Conservation (phyloP, 2,797 vertebrate species). For the Smutsia gigantea region DNA sequence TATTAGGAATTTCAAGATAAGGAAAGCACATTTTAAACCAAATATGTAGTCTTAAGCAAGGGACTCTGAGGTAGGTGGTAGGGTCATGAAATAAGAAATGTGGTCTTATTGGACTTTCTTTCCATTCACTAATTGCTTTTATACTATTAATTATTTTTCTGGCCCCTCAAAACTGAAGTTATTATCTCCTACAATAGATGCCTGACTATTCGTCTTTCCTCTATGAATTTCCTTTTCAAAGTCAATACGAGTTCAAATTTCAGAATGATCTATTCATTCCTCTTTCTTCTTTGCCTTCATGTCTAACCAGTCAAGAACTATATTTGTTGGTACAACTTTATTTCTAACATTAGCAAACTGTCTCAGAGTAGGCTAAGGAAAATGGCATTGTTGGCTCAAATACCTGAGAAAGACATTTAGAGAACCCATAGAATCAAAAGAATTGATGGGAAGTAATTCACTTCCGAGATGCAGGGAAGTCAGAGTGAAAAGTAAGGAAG, state of each 20-base stretch:
- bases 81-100: not conserved
- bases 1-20: not conserved
- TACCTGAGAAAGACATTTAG: not conserved
- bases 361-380: not conserved
- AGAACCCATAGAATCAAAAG: not conserved
- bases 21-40: not conserved
- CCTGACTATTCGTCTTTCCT: not conserved
- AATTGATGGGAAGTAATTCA: not conserved
- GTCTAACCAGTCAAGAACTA: not conserved
- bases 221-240: not conserved
- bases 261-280: not conserved
- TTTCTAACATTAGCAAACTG: not conserved
- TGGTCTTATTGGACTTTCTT: not conserved
- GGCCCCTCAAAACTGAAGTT: not conserved
- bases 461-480: too few relatives aligned
- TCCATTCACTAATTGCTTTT: not conserved
- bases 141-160: not conserved
- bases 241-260: not conserved
- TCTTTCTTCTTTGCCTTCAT: not conserved
- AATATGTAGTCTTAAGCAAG: not conserved
- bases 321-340: not conserved
- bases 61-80: not conserved
- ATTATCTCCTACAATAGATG: not conserved
- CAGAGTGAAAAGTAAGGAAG: too few relatives aligned
- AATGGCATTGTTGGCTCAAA: rapidly evolving